Evolutionary conservation across 2,888 invertebrate genomes (phyloP).

Genomic region (Tinea semifulvella): DNA sequence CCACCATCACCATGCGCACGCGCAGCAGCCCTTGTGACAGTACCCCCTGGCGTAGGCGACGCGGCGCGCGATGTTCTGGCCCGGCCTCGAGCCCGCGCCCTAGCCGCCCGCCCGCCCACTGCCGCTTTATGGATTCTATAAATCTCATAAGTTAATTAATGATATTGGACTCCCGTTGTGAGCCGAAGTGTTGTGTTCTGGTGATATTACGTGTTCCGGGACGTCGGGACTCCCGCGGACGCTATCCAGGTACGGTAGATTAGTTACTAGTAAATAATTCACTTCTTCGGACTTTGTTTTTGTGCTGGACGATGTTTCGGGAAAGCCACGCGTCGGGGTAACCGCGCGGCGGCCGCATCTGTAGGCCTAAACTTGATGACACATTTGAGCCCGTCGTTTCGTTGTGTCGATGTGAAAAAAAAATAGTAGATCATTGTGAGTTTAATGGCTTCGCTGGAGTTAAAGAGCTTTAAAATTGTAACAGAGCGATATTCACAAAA

Average conservation of each 20-base stretch:
- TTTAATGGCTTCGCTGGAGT: background rate
- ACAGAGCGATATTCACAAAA: background rate
- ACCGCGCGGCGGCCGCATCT: background rate
- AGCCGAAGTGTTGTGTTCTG: slow-evolving; percentile 54
- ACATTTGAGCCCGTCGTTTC: background rate
- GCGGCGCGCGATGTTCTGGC: slow-evolving; percentile 30
- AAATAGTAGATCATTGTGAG: slow-evolving; percentile 4
- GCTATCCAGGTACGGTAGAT: slow-evolving; percentile 15
- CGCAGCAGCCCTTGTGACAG: slow-evolving; percentile 91
- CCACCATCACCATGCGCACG: slow-evolving; percentile 70
- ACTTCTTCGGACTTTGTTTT: background rate
- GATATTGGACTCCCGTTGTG: slow-evolving; percentile 56
- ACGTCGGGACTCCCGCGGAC: slow-evolving; percentile 23
- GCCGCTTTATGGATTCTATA: slow-evolving; percentile 19
- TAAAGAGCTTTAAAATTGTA: too few relatives aligned
- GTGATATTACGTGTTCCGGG: too few relatives aligned
- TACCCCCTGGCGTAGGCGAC: slow-evolving; percentile 85
- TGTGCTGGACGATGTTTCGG: background rate
- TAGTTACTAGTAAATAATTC: slow-evolving; percentile 10
- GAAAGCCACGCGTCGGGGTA: slow-evolving; percentile 28
- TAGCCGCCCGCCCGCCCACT: slow-evolving; percentile 22
- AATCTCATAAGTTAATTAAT: slow-evolving; percentile 37
- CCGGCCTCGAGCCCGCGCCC: slow-evolving; percentile 38
- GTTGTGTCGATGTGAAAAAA: background rate
- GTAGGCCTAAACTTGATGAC: slow-evolving; percentile 5